Conservation (phyloP, 2,113 vertebrate species). For the Sterna hirundo region DNA sequence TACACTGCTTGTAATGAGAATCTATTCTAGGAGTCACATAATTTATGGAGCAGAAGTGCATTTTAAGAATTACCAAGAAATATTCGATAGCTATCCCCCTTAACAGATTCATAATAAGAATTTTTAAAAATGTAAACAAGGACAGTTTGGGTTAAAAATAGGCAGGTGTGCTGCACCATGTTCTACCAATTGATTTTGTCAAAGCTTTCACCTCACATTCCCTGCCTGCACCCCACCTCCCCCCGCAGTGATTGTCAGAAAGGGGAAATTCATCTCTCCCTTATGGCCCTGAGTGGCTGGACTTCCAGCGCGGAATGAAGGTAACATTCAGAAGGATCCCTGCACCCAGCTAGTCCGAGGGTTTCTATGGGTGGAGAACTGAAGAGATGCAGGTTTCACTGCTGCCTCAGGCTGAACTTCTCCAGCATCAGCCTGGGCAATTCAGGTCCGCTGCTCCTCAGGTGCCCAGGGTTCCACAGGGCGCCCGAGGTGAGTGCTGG, state of each 20-base stretch:
- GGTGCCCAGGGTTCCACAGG: rapidly evolving
- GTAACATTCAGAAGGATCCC: background rate
- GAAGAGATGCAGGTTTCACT: background rate
- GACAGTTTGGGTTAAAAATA: background rate
- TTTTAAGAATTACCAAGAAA: background rate
- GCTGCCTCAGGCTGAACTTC: background rate
- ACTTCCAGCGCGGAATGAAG: background rate
- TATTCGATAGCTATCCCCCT: background rate
- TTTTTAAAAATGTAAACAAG: background rate
- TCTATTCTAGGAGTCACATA: background rate
- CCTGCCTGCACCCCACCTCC: too few relatives aligned
- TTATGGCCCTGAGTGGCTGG: background rate
- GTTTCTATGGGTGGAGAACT: background rate
- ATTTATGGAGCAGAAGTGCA: background rate
- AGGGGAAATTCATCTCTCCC: background rate
- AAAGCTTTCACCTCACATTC: background rate
- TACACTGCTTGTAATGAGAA: background rate
- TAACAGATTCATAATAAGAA: background rate
- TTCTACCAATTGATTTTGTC: background rate
- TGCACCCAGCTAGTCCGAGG: rapidly evolving
- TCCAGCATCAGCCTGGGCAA: background rate
- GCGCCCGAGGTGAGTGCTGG: background rate
- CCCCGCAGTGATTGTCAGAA: background rate
- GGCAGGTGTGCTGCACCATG: background rate
- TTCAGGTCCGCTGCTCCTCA: background rate